Base-by-base conservation (phyloP, 2,888 invertebrate genomes). In the Phymatocera aterrima region DNA sequence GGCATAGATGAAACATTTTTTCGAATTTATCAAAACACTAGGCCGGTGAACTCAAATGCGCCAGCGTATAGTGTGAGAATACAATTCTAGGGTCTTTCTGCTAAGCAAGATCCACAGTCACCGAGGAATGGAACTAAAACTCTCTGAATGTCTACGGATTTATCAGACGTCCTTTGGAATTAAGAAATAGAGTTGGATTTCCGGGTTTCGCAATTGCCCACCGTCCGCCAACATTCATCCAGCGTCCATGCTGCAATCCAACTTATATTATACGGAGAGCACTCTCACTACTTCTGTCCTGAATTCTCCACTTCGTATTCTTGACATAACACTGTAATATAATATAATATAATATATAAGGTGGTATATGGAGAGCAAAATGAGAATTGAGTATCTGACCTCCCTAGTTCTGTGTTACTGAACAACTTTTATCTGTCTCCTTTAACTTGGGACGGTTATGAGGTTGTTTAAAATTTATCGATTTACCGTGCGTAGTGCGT, bases 291-390 rank as follows among this genome's bases (percentile, higher is more conserved):
- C 34, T 21, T 68, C n/a, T 46, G n/a, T 21, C 43, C 6, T 28
- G 68, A 51, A 51, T 72, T 51, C 34, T 31, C 51, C 48, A 51
- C 70, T 51, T 24, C 10, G 31, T 51, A 72, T 72, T 34, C 48
- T 18, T 48, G 70, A 72, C 18, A 51, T 31, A 18, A 15, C 10
- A 72, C 21, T 68, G 24, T 68, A 21, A 48, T 18, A 24, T 68
- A 68, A 61, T 68, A 43, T 46, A 72, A 72, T 51, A 51, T 31
- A 72, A 51, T 51, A 72, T 51, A 51, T 31, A 72, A 51, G 15
- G 51, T n/a, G 34, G 21, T 40, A n/a, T n/a, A n/a, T n/a, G n/a
- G 51, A 10, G 70, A 31, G 31, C n/a, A 51, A 72, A 72, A 72
- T 72, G 70, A 72, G 70, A 72, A 48, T 72, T 34, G 18, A 72